Base-by-base conservation (phyloP, 2,113 vertebrate genomes). In the Chrysemys picta region DNA sequence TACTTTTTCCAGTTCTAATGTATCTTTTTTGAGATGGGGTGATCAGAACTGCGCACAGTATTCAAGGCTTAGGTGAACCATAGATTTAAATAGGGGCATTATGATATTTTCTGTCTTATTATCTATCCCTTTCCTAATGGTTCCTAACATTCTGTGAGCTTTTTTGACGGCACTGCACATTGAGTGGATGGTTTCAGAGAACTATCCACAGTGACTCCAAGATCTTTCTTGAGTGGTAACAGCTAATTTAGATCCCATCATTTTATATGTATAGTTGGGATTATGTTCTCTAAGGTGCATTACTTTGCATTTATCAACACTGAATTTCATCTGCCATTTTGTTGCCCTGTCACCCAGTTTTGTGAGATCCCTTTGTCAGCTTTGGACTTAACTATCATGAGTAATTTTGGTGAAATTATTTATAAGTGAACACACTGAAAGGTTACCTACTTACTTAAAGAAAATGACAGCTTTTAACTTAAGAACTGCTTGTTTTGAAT, bases 391-490 rank as follows among this genome's bases (percentile, higher is more conserved):
- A 72, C 65, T 21, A 69, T 21, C 65, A 38, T 22, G n/a, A 72
- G 65, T 38, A 72, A 72, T 72, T 4, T 13, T 29, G 0, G 1
- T 69, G 57, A 27, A 69, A 49, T 83, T 50, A 82, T 82, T 80
- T 13, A 24, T 22, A 49, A 13, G 31, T 89, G 80, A 90, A 10
- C 0, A 10, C 22, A 25, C 21, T 76, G 13, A 11, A 53, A 80
- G 84, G 17, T 56, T 31, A 83, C 13, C 4, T 87, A 38, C 53
- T 45, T 84, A 27, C 76, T 59, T 82, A 88, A 89, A 38, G 13
- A 88, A 85, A 94, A 35, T 78, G 76, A 91, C 31, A 47, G 29
- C 3, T 85, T 92, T 95, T 94, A 90, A 75, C 45, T 93, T 85
- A 24, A 89, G 1, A 16, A 35, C 24, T 72, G 0, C 19, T 96